Conservation (phyloP, 2,888 invertebrate genomes). For the Chymomyza procnemis region DNA sequence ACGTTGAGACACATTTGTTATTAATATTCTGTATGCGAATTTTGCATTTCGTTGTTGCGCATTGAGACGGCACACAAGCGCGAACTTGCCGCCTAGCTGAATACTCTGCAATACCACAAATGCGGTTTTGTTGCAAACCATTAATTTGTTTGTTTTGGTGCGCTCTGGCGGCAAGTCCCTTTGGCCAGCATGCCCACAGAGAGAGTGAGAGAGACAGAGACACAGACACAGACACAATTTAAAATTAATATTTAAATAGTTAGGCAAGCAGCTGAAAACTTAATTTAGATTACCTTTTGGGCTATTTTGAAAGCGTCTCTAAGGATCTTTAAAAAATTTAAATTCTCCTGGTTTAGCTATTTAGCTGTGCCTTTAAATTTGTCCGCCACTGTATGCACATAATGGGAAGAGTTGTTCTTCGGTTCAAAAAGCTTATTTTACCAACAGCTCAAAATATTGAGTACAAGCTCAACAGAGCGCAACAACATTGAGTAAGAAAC, state of each 20-base stretch:
- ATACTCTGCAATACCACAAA: slow-evolving; percentile 35
- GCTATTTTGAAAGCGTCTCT: too few species aligned
- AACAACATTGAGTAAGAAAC: slow-evolving; percentile 5
- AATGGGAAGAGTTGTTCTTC: slow-evolving; percentile 55
- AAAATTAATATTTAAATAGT: slow-evolving; percentile 45
- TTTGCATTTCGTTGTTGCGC: background rate
- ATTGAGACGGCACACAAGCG: slow-evolving; percentile 18
- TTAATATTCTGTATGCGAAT: slow-evolving; percentile 10
- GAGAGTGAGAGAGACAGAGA: too few species aligned
- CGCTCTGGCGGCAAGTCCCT: background rate
- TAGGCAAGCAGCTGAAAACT: slow-evolving; percentile 35
- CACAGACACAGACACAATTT: slow-evolving; percentile 37
- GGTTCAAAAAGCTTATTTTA: background rate
- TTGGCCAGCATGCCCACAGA: slow-evolving; percentile 1
- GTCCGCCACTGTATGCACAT: slow-evolving; percentile 29
- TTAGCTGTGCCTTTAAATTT: background rate
- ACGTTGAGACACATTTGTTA: background rate
- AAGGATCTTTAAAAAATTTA: too few species aligned
- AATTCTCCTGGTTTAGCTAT: too few species aligned
- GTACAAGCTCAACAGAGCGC: background rate
- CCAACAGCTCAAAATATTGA: background rate
- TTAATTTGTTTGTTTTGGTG: slow-evolving; percentile 47
- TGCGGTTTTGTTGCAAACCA: slow-evolving; percentile 53
- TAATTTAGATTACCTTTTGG: too few species aligned
- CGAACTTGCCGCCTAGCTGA: slow-evolving; percentile 17